These are phyloP conservation scores for Frankliniella fusca DNA, from an alignment of 2,888 invertebrate genomes.

Conservation along the genomic window DNA sequence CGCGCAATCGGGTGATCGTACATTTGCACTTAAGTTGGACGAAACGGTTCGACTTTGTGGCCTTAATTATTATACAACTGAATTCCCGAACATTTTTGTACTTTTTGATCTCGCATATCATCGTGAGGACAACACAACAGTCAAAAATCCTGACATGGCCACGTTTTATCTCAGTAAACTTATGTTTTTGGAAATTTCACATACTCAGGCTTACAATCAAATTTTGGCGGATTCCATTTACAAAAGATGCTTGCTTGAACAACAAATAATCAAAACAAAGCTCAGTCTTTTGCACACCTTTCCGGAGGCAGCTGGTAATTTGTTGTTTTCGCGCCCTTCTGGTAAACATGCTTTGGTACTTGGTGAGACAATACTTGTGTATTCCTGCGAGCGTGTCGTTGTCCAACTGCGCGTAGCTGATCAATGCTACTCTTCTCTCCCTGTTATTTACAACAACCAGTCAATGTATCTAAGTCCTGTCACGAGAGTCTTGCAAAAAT, in stretches of 20 bases:
- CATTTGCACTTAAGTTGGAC: background rate
- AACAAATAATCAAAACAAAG: background rate
- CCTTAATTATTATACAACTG: background rate
- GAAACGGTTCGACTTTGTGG: background rate
- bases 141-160: background rate
- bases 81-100: background rate
- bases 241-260: background rate
- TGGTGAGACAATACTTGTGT: background rate
- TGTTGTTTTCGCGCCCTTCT: background rate
- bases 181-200: background rate
- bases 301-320: background rate
- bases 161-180: background rate
- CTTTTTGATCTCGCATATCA: background rate
- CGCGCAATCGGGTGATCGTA: too few relatives aligned
- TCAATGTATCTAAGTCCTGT: background rate
- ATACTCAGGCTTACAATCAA: background rate
- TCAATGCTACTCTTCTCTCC: background rate
- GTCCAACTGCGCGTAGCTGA: background rate
- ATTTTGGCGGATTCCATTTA: background rate
- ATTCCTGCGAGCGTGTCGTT: background rate
- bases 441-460: background rate
- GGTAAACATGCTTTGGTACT: background rate
- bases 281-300: background rate
- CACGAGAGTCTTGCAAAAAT: background rate
- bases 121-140: background rate